These are phyloP conservation scores for Pitta sordida DNA, from an alignment of 2,113 vertebrate genomes.

Conservation along the genomic window DNA sequence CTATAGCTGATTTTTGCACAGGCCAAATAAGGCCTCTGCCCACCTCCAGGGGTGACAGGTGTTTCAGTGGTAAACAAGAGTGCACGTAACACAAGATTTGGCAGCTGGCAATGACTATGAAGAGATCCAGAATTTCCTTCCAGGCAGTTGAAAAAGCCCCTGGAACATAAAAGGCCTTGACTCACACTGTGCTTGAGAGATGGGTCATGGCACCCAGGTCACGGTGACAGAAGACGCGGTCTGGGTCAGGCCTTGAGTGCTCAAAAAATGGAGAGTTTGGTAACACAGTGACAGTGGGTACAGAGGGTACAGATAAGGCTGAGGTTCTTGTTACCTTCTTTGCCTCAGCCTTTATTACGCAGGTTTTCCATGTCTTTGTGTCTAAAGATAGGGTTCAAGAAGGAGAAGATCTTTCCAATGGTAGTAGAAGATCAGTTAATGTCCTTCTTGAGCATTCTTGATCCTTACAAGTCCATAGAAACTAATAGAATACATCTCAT, in stretches of 20 bases:
- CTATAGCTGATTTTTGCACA: neutral
- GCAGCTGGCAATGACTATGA: neutral
- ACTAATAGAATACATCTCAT: neutral
- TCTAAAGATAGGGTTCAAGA: neutral
- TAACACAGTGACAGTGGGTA: neutral
- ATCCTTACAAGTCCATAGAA: neutral
- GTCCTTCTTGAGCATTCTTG: neutral
- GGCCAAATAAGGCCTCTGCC: neutral
- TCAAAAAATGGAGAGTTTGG: neutral
- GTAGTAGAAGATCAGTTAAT: neutral
- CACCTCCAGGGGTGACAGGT: too few relatives aligned
- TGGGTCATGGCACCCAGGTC: rapidly evolving
- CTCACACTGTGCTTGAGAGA: neutral
- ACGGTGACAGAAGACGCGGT: neutral
- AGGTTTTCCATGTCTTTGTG: neutral
- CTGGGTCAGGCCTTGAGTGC: too few relatives aligned
- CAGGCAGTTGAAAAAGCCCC: neutral
- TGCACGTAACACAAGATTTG: neutral
- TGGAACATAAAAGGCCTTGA: neutral
- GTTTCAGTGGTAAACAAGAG: neutral
- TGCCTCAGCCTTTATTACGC: neutral
- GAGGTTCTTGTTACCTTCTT: neutral
- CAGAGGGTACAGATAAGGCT: neutral
- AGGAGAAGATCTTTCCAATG: neutral
- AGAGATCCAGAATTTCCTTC: neutral